Base-by-base conservation (phyloP, 2,797 vertebrate species). In the Typhlichthys eigenmanni region DNA sequence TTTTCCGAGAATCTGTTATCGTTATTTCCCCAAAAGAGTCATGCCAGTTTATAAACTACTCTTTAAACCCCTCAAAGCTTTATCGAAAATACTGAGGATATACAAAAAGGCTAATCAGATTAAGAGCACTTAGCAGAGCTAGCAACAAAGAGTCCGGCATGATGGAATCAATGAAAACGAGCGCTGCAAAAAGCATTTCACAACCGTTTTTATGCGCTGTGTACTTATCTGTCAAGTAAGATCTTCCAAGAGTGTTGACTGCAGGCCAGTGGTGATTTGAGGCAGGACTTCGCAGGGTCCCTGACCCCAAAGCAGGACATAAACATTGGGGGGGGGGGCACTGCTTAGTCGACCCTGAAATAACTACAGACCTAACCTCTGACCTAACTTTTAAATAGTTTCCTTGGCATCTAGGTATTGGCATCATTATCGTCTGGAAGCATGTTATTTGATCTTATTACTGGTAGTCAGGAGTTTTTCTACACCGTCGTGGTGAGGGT, bases 111-210 rank as follows among this genome's bases (percentile, higher is more conserved):
- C 14, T 5, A 43, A 24, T 80, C 43, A 58, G 64, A 78, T 79
- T 67, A 65, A 82, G 81, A 68, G 69, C 64, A 13, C 66, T 65
- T 64, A 32, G 68, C 1, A 29, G 24, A 4, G 56, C 66, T 48
- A 0, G 60, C 1, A 58, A 74, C 60, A 13, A 47, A 38, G 48
- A 71, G 62, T 50, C 47, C 60, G 14, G 34, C 24, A 62, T 46
- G 74, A 69, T 43, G 16, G 67, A 81, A 85, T 80, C 63, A 14
- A 78, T 74, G 72, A 52, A 58, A 67, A 61, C 32, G 55, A 61
- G 32, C 13, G 52, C 11, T 69, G 32, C 47, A 60, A 70, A 81
- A 34, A 49, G 52, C 61, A 29, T 45, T 6, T 34, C 47, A 19
- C 70, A 60, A 2, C 1, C 38, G 59, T 76, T 75, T 63, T 58